phyloP scores from a whole-genome alignment of 2,888 invertebrate genomes.

The Limnephilus rhombicus region DNA sequence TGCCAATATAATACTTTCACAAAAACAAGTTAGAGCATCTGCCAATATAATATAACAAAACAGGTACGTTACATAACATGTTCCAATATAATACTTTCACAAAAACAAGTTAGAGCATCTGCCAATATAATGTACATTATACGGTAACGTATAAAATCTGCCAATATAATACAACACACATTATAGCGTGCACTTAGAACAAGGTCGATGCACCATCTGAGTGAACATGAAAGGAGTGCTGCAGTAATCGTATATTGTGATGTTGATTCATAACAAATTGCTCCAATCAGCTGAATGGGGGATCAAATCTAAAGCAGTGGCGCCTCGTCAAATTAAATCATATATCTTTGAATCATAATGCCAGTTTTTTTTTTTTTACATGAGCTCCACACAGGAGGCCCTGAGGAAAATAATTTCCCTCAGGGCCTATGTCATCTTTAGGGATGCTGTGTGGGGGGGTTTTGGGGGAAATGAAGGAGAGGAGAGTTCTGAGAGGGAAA shows the following conservation, averaged over 20 bases:
- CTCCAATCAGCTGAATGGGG: slow-evolving; percentile 13
- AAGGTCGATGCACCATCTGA: slow-evolving; percentile 19
- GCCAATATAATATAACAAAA: not conserved
- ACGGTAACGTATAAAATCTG: not conserved
- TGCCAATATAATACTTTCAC: not conserved
- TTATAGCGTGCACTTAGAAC: not conserved
- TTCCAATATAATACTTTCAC: not conserved
- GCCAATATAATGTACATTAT: not conserved
- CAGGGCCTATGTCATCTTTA: no score
- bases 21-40: not conserved
- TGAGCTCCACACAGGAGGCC: no score
- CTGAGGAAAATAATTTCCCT: no score
- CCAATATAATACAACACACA: not conserved
- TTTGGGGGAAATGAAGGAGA: no score
- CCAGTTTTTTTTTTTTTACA: no score
- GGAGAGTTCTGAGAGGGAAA: no score
- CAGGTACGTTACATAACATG: not conserved
- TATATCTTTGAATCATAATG: not conserved
- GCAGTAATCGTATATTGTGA: not conserved
- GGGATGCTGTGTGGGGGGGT: no score
- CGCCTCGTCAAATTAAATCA: not conserved
- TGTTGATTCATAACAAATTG: slow-evolving; percentile 9
- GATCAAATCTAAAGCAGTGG: slow-evolving; percentile 23
- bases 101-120: not conserved
- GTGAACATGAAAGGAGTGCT: slow-evolving; percentile 8